Percentiles rank a stretch among this genome's conserved stretches.
These are phyloP conservation scores for Timema cristinae DNA, from an alignment of 2,888 invertebrate species.

Conservation along the genomic window DNA sequence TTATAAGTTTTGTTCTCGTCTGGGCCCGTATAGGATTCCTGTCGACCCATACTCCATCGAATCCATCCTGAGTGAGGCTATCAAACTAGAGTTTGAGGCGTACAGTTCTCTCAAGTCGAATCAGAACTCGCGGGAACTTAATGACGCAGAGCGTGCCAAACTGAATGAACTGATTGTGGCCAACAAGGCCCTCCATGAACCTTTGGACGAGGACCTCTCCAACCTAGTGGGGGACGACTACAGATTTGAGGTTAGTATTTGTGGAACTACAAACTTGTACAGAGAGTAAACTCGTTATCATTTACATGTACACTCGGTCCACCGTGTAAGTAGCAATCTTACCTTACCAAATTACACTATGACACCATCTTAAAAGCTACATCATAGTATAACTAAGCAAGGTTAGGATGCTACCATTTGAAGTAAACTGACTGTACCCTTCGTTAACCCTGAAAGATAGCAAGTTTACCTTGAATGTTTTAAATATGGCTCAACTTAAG, in stretches of 20 bases:
- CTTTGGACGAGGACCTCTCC: slow-evolving; percentile 76
- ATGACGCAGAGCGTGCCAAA: slow-evolving; percentile 78
- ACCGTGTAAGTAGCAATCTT: no score
- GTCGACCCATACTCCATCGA: slow-evolving; percentile 70
- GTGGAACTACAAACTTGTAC: background rate
- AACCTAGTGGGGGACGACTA: slow-evolving; percentile 63
- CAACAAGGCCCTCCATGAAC: slow-evolving; percentile 78
- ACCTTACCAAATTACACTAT: no score
- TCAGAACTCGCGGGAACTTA: slow-evolving; percentile 55
- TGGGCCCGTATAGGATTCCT: slow-evolving; percentile 50
- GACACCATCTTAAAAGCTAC: no score
- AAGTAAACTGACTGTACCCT: no score
- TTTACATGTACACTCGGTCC: no score
- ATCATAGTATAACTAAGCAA: no score
- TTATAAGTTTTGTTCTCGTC: no score
- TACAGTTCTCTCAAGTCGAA: slow-evolving; percentile 58
- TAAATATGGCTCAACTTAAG: no score
- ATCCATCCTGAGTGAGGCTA: slow-evolving; percentile 79
- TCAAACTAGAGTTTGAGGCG: slow-evolving; percentile 77
- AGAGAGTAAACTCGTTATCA: no score
- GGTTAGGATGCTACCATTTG: no score
- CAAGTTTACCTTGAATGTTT: no score
- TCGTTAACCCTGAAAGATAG: no score
- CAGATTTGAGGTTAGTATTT: slow-evolving; percentile 52
- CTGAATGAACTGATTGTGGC: slow-evolving; percentile 80